Conservation (phyloP, 2,888 invertebrate species). For the Zeuzera pyrina region DNA sequence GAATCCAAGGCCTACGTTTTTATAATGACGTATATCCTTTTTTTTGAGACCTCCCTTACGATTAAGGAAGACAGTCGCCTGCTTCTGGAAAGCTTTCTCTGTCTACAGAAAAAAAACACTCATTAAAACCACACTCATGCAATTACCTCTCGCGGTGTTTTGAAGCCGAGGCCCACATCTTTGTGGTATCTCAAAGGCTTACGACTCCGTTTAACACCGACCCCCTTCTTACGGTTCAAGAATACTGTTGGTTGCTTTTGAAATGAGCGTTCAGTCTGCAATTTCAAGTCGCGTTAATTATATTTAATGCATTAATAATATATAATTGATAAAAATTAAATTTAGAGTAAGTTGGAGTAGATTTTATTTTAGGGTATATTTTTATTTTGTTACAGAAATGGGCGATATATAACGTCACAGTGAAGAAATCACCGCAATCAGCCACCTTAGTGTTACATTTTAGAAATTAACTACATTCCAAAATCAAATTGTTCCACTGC, state of each 20-base stretch:
- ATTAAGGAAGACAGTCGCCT: constrained; percentile 91
- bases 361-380: too few species aligned
- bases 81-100: constrained; percentile 96
- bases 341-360: too few species aligned
- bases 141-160: constrained; percentile 89
- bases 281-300: constrained; percentile 34
- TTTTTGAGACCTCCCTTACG: constrained; percentile 85
- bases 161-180: constrained; percentile 95
- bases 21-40: constrained; percentile 84
- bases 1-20: constrained; percentile 96
- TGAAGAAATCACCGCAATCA: too few species aligned
- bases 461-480: too few species aligned
- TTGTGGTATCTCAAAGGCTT: constrained; percentile 87
- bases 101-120: constrained; percentile 78
- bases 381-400: too few species aligned
- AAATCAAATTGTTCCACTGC: too few species aligned
- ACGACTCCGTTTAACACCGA: constrained; percentile 83
- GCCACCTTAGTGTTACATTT: too few species aligned
- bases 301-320: too few species aligned
- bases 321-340: too few species aligned
- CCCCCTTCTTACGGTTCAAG: constrained; percentile 91
- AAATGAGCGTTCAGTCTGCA: constrained; percentile 96
- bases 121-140: too few species aligned
- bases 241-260: constrained; percentile 98
- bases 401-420: too few species aligned